Percentiles rank a stretch among this genome's conserved stretches.
These are phyloP conservation scores for Eupithecia tripunctaria DNA, from an alignment of 2,888 invertebrate species.

Conservation along the genomic window DNA sequence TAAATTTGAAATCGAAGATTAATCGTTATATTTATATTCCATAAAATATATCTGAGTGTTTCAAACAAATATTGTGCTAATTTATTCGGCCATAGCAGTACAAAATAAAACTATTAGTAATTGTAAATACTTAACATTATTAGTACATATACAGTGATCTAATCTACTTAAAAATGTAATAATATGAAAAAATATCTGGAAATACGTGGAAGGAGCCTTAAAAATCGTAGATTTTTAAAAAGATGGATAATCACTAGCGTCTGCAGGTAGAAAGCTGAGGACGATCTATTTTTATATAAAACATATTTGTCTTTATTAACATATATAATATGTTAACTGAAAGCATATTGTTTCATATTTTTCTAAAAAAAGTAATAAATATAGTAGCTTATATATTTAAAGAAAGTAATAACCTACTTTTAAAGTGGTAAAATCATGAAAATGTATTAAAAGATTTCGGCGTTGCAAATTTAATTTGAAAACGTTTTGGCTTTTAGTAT, in stretches of 20 bases:
- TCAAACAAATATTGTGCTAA: constrained; percentile 59
- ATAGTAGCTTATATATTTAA: constrained; percentile 69
- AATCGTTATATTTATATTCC: constrained; percentile 55
- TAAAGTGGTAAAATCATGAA: constrained; percentile 71
- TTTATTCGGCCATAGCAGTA: constrained; percentile 80
- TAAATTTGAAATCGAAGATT: constrained; percentile 48
- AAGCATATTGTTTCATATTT: constrained; percentile 84
- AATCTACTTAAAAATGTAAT: constrained; percentile 78
- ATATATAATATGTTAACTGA: constrained; percentile 83
- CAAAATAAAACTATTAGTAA: constrained; percentile 67
- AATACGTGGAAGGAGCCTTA: constrained; percentile 82
- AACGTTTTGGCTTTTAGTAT: constrained; percentile 21
- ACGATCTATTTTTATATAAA: constrained; percentile 84
- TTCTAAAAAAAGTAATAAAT: constrained; percentile 79
- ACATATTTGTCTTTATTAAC: constrained; percentile 84
- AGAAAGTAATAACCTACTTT: constrained; percentile 73
- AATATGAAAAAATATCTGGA: constrained; percentile 78
- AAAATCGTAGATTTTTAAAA: constrained; percentile 83
- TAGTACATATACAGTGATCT: constrained; percentile 73
- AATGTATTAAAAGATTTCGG: constrained; percentile 53
- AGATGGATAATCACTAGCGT: constrained; percentile 77
- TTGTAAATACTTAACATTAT: constrained; percentile 73
- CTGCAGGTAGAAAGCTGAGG: constrained; percentile 72
- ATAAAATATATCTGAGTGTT: constrained; percentile 68
- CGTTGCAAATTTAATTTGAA: constrained; percentile 27